Percentiles rank a stretch among this genome's conserved stretches.
These are phyloP conservation scores for Digitonthophagus gazella DNA, from an alignment of 2,888 invertebrate species.

Conservation along the genomic window DNA sequence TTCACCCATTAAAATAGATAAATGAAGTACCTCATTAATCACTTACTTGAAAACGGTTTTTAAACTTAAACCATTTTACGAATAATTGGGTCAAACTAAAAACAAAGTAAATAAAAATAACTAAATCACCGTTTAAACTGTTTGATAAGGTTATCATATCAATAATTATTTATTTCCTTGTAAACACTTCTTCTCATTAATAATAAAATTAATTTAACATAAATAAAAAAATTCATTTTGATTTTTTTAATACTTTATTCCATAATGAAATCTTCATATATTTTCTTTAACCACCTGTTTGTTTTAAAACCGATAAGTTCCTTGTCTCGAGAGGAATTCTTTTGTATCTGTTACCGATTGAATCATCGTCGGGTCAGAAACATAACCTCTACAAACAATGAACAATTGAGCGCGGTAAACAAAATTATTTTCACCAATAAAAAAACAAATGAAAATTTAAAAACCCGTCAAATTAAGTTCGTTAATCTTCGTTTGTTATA, in stretches of 20 bases:
- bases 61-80: background rate
- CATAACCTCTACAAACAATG: constrained; percentile 15
- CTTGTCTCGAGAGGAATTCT: background rate
- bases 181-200: no score
- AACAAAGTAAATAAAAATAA: background rate
- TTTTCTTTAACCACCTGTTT: no score
- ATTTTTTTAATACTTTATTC: no score
- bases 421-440: no score
- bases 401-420: background rate
- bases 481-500: background rate
- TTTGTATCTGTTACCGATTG: background rate
- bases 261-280: no score
- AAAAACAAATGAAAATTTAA: no score
- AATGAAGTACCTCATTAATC: background rate
- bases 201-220: background rate
- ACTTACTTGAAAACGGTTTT: background rate
- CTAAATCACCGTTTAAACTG: background rate
- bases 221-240: background rate
- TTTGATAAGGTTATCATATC: background rate
- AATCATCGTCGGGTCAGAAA: background rate
- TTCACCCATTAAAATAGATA: no score
- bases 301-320: background rate
- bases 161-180: background rate
- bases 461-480: no score
- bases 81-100: background rate